phyloP scores from a whole-genome alignment of 2,113 vertebrate species.

The Microtus montanus region DNA sequence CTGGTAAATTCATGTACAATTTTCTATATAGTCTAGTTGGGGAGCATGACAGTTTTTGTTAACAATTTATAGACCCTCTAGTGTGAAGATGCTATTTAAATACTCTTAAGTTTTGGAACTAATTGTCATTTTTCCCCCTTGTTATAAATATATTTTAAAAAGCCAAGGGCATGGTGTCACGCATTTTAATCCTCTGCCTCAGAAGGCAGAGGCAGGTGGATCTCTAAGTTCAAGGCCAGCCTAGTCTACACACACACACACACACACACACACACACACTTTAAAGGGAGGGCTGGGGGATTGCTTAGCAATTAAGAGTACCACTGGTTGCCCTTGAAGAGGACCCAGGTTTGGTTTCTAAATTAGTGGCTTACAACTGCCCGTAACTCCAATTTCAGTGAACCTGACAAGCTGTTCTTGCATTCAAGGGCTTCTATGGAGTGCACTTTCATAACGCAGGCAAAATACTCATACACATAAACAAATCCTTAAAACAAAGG shows the following conservation, averaged over 20 bases:
- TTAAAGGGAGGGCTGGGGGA: neutral
- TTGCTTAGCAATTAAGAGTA: neutral
- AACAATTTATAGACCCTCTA: constrained; percentile 48
- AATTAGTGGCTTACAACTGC: neutral
- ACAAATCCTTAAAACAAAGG: neutral
- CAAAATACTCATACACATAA: neutral
- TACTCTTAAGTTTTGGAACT: constrained; percentile 11
- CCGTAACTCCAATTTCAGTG: neutral
- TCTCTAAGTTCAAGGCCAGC: neutral
- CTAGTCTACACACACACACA: neutral
- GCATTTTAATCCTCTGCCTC: neutral
- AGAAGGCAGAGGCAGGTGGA: neutral
- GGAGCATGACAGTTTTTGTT: constrained; percentile 14
- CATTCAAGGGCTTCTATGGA: neutral
- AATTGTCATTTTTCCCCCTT: neutral
- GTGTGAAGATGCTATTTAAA: constrained; percentile 19
- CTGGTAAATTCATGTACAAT: neutral
- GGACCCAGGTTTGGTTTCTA: neutral
- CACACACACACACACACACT: neutral
- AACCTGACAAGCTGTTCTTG: neutral
- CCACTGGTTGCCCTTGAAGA: neutral
- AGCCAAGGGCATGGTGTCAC: neutral
- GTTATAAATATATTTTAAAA: neutral
- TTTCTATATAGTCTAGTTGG: constrained; percentile 33
- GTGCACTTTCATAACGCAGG: neutral